A percentile compares a stretch with the other conserved stretches of the same genome.
Evolutionary conservation across 2,113 vertebrate species (phyloP).

Genomic region (Chaetura pelagica): DNA sequence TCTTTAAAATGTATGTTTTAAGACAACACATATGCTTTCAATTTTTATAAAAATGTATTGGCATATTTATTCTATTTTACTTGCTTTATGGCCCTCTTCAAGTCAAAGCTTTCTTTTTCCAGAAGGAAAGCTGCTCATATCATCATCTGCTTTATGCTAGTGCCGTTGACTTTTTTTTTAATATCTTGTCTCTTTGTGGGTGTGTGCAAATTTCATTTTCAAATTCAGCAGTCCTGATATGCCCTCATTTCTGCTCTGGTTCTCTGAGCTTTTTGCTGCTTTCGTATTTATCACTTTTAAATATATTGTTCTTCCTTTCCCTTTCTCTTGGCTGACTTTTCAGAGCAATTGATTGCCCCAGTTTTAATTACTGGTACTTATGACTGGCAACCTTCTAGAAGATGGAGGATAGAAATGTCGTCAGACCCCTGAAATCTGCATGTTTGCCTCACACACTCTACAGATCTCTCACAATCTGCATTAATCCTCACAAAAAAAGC

Average conservation of each 20-base stretch:
- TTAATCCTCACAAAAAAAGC: neutral
- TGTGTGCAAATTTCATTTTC: conserved; percentile 39
- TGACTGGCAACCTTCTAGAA: neutral
- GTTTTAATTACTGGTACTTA: neutral
- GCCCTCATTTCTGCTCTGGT: neutral
- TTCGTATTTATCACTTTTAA: neutral
- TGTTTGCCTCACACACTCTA: neutral
- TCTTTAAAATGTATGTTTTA: conserved; percentile 32
- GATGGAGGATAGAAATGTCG: neutral
- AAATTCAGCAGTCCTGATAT: neutral
- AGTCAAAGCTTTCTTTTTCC: conserved; percentile 47
- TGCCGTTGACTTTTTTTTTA: neutral
- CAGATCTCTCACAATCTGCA: neutral
- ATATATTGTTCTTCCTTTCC: neutral
- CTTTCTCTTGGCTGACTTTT: neutral
- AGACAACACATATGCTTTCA: conserved; percentile 54
- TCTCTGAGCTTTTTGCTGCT: neutral
- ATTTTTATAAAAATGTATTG: conserved; percentile 64
- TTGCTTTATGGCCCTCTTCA: conserved; percentile 25
- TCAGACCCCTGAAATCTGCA: neutral
- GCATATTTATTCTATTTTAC: conserved; percentile 46
- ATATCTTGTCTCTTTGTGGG: conserved; percentile 29
- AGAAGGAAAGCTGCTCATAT: conserved; percentile 53
- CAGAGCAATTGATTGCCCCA: neutral
- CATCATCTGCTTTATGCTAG: conserved; percentile 42